Conservation (phyloP, 1,140 invertebrate species). For the Piezodorus guildinii region DNA sequence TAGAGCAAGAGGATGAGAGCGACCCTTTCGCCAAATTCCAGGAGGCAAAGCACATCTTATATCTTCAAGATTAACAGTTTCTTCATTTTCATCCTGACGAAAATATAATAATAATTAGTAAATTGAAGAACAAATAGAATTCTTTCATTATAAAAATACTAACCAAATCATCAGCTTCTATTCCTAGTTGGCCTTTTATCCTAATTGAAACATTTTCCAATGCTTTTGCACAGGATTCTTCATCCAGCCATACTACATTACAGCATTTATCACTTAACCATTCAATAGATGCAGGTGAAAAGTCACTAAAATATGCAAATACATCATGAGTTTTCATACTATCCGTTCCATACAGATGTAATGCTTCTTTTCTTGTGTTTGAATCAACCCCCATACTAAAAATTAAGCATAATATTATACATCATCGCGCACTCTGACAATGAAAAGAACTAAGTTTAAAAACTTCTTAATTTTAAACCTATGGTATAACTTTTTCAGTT, state of each 20-base stretch:
- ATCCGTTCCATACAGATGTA: slow-evolving; percentile 62
- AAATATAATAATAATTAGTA: not conserved
- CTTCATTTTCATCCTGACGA: slow-evolving; percentile 25
- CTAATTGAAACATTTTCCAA: slow-evolving; percentile 32
- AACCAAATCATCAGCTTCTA: slow-evolving; percentile 20
- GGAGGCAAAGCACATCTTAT: slow-evolving; percentile 48
- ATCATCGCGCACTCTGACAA: not conserved
- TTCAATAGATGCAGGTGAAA: slow-evolving; percentile 58
- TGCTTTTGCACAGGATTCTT: slow-evolving; percentile 55
- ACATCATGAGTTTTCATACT: slow-evolving; percentile 65
- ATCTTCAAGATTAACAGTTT: slow-evolving; percentile 36
- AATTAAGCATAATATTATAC: not conserved
- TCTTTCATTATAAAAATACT: not conserved
- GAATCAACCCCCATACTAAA: slow-evolving; percentile 36
- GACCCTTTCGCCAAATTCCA: slow-evolving; percentile 61
- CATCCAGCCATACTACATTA: slow-evolving; percentile 65
- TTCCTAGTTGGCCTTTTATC: slow-evolving; percentile 23
- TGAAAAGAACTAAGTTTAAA: not conserved
- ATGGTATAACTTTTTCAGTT: slow-evolving; percentile 1
- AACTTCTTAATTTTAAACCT: not conserved
- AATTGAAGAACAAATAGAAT: not conserved
- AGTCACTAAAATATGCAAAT: slow-evolving; percentile 63
- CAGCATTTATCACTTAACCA: slow-evolving; percentile 71
- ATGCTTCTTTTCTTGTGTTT: slow-evolving; percentile 52
- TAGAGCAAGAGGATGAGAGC: slow-evolving; percentile 31